These are phyloP conservation scores for Oenanthe oenanthe DNA, from an alignment of 2,113 vertebrate genomes.

Conservation along the genomic window DNA sequence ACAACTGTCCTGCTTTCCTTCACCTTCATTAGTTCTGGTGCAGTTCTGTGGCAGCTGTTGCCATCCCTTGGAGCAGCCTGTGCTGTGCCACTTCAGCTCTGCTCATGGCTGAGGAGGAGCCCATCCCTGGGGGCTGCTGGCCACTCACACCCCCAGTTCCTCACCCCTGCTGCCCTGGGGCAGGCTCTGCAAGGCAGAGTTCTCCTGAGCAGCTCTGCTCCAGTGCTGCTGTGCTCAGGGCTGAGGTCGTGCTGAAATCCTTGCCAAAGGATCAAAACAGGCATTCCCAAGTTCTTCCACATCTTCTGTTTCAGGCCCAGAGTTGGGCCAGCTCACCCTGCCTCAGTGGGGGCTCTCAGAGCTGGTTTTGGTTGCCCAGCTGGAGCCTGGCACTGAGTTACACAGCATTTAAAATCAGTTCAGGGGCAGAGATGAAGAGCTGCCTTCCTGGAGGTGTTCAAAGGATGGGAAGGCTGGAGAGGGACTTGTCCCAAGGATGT, in stretches of 20 bases:
- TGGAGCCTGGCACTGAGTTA: background rate
- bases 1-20: slow-evolving; percentile 61
- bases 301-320: background rate
- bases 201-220: background rate
- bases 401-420: background rate
- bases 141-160: background rate
- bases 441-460: background rate
- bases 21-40: slow-evolving; percentile 51
- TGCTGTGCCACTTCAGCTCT: background rate
- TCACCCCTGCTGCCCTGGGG: background rate
- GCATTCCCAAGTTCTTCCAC: background rate
- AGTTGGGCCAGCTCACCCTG: background rate
- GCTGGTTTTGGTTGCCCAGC: background rate
- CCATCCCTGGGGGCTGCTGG: background rate
- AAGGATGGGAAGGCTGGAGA: background rate
- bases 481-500: background rate
- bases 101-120: background rate
- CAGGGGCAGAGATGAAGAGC: background rate
- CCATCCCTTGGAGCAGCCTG: background rate
- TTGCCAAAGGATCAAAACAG: background rate
- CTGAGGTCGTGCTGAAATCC: background rate
- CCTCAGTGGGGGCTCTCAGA: background rate
- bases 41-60: slow-evolving; percentile 48
- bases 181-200: background rate
- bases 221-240: background rate